Conservation (phyloP, 2,797 vertebrate species). For the Merluccius polli region DNA sequence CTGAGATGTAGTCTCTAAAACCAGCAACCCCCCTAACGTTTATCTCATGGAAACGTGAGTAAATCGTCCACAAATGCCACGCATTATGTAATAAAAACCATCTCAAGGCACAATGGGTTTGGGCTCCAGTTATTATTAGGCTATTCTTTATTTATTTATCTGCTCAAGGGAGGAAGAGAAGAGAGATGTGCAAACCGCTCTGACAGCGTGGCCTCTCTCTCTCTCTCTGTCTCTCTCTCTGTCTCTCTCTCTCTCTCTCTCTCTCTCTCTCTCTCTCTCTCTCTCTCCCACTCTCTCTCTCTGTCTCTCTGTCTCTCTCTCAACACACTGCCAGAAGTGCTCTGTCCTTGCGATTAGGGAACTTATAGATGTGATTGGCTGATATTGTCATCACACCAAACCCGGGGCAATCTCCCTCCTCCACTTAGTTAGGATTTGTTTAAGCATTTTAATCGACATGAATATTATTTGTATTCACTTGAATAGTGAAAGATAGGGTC, state of each 20-base stretch:
- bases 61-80: too few species aligned
- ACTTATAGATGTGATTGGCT: conserved; percentile 49
- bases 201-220: conserved; percentile 68
- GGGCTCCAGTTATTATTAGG: background rate
- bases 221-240: conserved; percentile 11
- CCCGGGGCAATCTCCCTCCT: conserved; percentile 38
- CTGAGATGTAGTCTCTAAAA: too few species aligned
- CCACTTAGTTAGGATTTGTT: conserved; percentile 24
- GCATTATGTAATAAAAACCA: too few species aligned
- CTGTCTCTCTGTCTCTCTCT: conserved; percentile 3
- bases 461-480: too few species aligned
- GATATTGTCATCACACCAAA: conserved; percentile 48
- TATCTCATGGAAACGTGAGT: too few species aligned
- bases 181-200: conserved; percentile 66
- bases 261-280: conserved; percentile 10
- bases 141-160: background rate
- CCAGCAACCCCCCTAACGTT: too few species aligned
- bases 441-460: background rate
- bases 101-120: too few species aligned
- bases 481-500: too few species aligned
- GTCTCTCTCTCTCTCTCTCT: conserved; percentile 12
- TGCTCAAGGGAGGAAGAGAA: background rate
- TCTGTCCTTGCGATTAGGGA: conserved; percentile 48
- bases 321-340: conserved; percentile 46
- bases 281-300: conserved; percentile 14